Conservation (phyloP, 2,888 invertebrate species). For the Megalurothrips usitatus region DNA sequence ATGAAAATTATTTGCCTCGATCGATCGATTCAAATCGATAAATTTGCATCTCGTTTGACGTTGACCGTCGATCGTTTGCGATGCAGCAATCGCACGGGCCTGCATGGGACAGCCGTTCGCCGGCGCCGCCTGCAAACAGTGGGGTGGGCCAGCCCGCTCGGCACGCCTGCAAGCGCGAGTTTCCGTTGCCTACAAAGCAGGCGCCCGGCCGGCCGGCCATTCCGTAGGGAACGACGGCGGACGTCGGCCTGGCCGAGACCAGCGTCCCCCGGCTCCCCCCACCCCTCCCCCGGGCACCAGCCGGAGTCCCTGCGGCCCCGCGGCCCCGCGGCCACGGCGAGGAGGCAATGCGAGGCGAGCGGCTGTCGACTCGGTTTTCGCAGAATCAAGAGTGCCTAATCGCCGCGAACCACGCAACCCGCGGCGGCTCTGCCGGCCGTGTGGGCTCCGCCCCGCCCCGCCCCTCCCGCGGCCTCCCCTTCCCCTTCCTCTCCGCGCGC, state of each 20-base stretch:
- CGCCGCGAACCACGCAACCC: conserved; percentile 16
- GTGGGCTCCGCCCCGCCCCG: not conserved
- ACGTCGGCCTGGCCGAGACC: not conserved
- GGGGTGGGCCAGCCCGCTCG: no score
- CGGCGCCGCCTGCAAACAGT: no score
- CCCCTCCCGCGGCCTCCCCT: not conserved
- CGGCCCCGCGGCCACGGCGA: not conserved
- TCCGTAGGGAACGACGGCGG: no score
- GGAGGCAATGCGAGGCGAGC: not conserved
- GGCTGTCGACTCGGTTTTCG: not conserved
- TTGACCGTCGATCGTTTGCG: no score
- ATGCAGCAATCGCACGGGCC: no score
- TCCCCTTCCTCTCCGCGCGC: not conserved
- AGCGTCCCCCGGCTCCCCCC: not conserved
- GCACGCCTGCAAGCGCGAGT: no score
- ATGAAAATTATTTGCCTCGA: no score
- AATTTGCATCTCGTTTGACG: no score
- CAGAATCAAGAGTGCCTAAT: conserved; percentile 11
- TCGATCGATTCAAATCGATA: no score
- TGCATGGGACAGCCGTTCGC: no score
- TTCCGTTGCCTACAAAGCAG: no score
- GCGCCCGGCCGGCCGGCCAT: no score
- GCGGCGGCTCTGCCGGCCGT: not conserved
- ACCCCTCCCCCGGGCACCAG: not conserved
- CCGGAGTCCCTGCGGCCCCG: not conserved